Evolutionary conservation across 35 echinoderm and acorn worm species (phyloP), one percentile per base, ranked within the genome.

Genomic region (Apostichopus californicus): DNA sequence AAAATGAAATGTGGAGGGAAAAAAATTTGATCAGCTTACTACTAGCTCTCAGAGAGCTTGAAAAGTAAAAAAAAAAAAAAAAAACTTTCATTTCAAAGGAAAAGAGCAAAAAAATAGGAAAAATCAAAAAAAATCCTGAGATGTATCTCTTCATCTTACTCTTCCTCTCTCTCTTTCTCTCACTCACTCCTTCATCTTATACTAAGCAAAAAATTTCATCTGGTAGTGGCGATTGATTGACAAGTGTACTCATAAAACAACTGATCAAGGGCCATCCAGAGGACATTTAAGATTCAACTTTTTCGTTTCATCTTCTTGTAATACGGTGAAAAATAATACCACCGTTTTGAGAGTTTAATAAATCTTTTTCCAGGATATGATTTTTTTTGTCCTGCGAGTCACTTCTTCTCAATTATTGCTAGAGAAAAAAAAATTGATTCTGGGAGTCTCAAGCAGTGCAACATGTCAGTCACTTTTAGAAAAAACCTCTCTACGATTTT

Each of bases 331-430:
- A 85, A 85, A 85, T 58, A 85, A 85, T 85, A 85, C 81, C 81
- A 85, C 56, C 56, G 14, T 59, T 56, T 59, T 60, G 81, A 85
- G 81, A 24, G 81, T 85, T 85, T 85, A 85, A 85, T 85, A 85
- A 85, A 85, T 60, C 81, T 85, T 58, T 46, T 75, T 58, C 54
- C 55, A 85, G 81, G 81, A 85, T 85, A 85, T 24, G 81, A 55
- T 18, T 18, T 68, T 68, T 83, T 83, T 85, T 61, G 81, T 59
- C 81, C 58, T 60, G 55, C 57, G 55, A 85, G 81, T 85, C 55
- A 85, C 81, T 85, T 85, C 81, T 85, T 85, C 81, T 85, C 81
- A 58, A 85, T 85, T 85, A 85, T 85, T 85, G 81, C 81, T 85
- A 34, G 78, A 54, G 12, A 12, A 61, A 61, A 61, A 85, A 83